These are phyloP conservation scores for Watsonalla cultraria DNA, from an alignment of 2,888 invertebrate species.

Conservation along the genomic window DNA sequence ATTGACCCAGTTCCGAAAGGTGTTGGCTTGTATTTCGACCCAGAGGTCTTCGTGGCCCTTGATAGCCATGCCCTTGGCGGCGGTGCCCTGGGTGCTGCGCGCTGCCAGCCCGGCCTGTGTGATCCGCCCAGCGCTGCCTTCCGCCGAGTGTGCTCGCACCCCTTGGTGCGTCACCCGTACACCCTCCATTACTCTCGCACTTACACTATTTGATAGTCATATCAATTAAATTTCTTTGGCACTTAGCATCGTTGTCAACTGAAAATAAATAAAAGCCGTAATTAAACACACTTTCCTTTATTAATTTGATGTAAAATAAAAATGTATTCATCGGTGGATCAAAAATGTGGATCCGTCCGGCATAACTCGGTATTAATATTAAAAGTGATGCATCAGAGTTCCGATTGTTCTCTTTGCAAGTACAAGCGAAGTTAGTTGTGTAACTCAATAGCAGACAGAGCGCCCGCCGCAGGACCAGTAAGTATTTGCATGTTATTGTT, in stretches of 20 bases:
- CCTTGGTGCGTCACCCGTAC: slow-evolving; percentile 80
- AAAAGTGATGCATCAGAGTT: neutral
- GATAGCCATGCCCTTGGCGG: slow-evolving; percentile 96
- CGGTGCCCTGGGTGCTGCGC: slow-evolving; percentile 93
- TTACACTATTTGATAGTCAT: slow-evolving; percentile 20
- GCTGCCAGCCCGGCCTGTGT: slow-evolving; percentile 91
- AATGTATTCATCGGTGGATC: too few relatives aligned
- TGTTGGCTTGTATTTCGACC: slow-evolving; percentile 97
- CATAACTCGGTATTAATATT: neutral
- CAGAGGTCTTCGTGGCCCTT: slow-evolving; percentile 96
- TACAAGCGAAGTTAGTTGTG: neutral
- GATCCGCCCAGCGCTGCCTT: slow-evolving; percentile 80
- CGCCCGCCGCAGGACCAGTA: neutral
- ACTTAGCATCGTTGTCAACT: slow-evolving; percentile 49
- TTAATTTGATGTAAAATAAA: too few relatives aligned
- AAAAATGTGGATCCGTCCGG: too few relatives aligned
- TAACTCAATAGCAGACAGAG: too few relatives aligned
- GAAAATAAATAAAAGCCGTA: slow-evolving; percentile 24
- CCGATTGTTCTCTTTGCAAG: neutral
- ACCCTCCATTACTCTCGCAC: slow-evolving; percentile 62
- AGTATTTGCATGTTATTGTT: slow-evolving; percentile 1
- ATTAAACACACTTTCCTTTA: too few relatives aligned
- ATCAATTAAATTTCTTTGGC: slow-evolving; percentile 41
- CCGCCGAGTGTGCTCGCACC: slow-evolving; percentile 74
- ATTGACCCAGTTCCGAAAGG: slow-evolving; percentile 98